These are phyloP conservation scores for Protobothrops flavoviridis DNA, from an alignment of 2,113 vertebrate genomes.

Conservation along the genomic window DNA sequence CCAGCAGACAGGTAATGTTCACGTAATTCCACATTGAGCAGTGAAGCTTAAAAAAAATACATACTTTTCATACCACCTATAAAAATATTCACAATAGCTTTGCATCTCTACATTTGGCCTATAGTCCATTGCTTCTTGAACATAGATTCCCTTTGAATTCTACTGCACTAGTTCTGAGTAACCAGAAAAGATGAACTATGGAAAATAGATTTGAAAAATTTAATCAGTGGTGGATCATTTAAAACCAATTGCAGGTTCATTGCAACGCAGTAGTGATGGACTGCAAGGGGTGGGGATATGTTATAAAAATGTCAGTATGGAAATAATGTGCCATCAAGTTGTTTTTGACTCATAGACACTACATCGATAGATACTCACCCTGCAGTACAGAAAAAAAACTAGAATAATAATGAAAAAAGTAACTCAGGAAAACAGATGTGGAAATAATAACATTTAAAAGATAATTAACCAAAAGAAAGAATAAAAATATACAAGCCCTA, in stretches of 20 bases:
- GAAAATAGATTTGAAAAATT: neutral
- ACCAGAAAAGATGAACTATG: neutral
- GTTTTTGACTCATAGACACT: neutral
- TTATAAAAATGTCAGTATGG: neutral
- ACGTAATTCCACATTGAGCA: accelerated
- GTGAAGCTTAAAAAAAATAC: neutral
- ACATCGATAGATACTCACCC: neutral
- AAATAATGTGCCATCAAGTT: neutral
- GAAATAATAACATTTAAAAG: neutral
- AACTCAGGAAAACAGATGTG: neutral
- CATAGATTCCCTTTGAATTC: neutral
- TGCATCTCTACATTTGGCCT: neutral
- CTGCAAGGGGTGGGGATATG: neutral
- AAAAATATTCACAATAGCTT: neutral
- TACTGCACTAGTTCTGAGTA: neutral
- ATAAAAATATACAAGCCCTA: neutral
- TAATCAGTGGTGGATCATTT: neutral
- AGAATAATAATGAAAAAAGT: neutral
- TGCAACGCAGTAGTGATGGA: neutral
- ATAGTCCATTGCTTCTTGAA: accelerated
- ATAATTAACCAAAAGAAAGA: neutral
- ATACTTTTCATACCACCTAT: neutral
- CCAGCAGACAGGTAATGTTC: conserved; percentile 90
- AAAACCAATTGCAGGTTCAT: neutral
- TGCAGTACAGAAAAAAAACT: neutral